Percentiles rank a stretch among this genome's conserved stretches.
These are phyloP conservation scores for Antennarius striatus DNA, from an alignment of 2,113 vertebrate genomes.

Conservation along the genomic window DNA sequence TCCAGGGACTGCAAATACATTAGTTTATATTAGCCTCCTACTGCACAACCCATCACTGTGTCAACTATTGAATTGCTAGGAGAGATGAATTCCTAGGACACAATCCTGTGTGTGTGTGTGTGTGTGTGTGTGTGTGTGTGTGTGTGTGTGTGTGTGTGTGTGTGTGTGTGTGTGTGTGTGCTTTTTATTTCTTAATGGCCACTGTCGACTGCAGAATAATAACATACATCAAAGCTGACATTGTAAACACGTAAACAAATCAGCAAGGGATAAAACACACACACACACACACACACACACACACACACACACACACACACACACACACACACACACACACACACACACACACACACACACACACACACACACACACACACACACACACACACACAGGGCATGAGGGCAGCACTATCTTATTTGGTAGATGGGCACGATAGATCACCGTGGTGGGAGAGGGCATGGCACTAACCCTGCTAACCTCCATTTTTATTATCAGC, in stretches of 20 bases:
- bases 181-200: slow-evolving; percentile 37
- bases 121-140: slow-evolving; percentile 18
- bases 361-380: slow-evolving; percentile 3
- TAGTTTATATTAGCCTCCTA: slow-evolving; percentile 32
- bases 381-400: slow-evolving; percentile 5
- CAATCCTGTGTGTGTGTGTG: too few species aligned
- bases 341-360: too few species aligned
- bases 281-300: too few species aligned
- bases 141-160: neutral
- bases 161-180: slow-evolving; percentile 20
- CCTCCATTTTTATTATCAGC: slow-evolving; percentile 63
- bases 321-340: slow-evolving; percentile 11
- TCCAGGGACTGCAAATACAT: slow-evolving; percentile 4
- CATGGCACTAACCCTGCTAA: slow-evolving; percentile 20
- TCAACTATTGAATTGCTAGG: slow-evolving; percentile 22
- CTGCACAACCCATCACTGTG: slow-evolving; percentile 17
- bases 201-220: slow-evolving; percentile 49
- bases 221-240: slow-evolving; percentile 67
- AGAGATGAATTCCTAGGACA: neutral
- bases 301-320: neutral
- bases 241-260: slow-evolving; percentile 72
- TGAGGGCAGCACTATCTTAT: slow-evolving; percentile 12
- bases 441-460: neutral
- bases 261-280: slow-evolving; percentile 6
- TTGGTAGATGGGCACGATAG: slow-evolving; percentile 24